A percentile compares a stretch with the other conserved stretches of the same genome.
phyloP scores from a whole-genome alignment of 1,140 invertebrate species.

The Brachionus sp. region DNA sequence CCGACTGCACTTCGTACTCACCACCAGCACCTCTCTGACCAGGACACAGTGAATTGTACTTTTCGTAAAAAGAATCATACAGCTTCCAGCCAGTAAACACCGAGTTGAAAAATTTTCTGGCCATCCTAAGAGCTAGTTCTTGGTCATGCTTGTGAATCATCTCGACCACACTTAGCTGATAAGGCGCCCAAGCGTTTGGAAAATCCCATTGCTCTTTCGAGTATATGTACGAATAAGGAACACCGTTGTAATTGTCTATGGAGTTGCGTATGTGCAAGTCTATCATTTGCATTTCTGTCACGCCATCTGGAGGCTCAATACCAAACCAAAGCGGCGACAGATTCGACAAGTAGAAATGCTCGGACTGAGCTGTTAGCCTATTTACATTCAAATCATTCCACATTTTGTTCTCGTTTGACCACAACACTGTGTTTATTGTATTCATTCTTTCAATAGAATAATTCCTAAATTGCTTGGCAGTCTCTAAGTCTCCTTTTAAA shows the following conservation, averaged over 20 bases:
- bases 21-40: slow-evolving; percentile 77
- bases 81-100: slow-evolving; percentile 76
- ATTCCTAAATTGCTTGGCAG: slow-evolving; percentile 65
- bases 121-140: slow-evolving; percentile 69
- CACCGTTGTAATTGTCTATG: slow-evolving; percentile 62
- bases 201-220: slow-evolving; percentile 90
- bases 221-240: slow-evolving; percentile 74
- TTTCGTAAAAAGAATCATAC: slow-evolving; percentile 76
- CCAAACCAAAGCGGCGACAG: slow-evolving; percentile 77
- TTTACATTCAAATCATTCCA: slow-evolving; percentile 82
- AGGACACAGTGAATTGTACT: slow-evolving; percentile 70
- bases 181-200: slow-evolving; percentile 86
- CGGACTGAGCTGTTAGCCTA: slow-evolving; percentile 63
- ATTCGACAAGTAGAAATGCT: slow-evolving; percentile 75
- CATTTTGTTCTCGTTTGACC: slow-evolving; percentile 76
- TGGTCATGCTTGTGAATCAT: slow-evolving; percentile 66
- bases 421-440: slow-evolving; percentile 71
- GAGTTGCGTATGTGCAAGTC: not conserved
- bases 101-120: slow-evolving; percentile 74
- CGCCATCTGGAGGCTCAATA: not conserved
- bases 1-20: slow-evolving; percentile 80
- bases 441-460: slow-evolving; percentile 66
- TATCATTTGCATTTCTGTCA: not conserved
- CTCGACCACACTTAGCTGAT: slow-evolving; percentile 73
- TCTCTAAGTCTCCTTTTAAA: slow-evolving; percentile 63